These are phyloP conservation scores for Probosciger aterrimus DNA, from an alignment of 2,113 vertebrate genomes.

Conservation along the genomic window DNA sequence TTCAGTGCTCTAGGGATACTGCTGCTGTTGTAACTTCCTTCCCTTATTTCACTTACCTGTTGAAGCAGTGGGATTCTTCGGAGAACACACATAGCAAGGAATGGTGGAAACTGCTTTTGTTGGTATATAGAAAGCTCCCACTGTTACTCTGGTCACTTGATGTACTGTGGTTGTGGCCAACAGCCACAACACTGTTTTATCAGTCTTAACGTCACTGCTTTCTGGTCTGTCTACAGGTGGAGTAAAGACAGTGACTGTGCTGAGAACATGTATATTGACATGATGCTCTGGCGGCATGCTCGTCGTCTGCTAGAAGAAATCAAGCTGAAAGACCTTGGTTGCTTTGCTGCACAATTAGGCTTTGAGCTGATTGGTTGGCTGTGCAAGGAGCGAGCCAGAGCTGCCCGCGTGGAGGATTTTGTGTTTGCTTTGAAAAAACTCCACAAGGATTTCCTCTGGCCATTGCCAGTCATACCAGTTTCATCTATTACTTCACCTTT, in stretches of 20 bases:
- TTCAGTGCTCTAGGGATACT: neutral
- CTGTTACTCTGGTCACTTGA: fast-evolving
- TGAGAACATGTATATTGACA: conserved; percentile 97
- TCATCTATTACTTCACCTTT: conserved; percentile 87
- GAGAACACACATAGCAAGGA: neutral
- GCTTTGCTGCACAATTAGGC: conserved; percentile 93
- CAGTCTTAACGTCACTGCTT: neutral
- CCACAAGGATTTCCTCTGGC: conserved; percentile 96
- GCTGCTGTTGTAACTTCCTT: neutral
- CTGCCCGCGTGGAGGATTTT: conserved; percentile 90
- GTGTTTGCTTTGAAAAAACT: conserved; percentile 89
- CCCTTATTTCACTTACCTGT: neutral
- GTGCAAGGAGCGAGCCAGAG: conserved; percentile 89
- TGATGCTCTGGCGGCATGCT: conserved; percentile 98
- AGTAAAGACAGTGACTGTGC: conserved; percentile 87
- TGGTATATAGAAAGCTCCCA: neutral
- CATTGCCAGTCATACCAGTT: conserved; percentile 88
- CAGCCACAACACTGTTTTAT: fast-evolving
- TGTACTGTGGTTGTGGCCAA: neutral
- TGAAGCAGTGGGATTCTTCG: neutral
- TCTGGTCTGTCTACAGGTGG: conserved; percentile 61
- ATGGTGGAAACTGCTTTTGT: neutral
- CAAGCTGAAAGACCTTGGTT: conserved; percentile 91
- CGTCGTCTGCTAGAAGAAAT: conserved; percentile 92
- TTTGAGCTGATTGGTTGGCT: conserved; percentile 97